phyloP scores from a whole-genome alignment of 1,140 invertebrate species.

The Caenorhabditis brenneri region DNA sequence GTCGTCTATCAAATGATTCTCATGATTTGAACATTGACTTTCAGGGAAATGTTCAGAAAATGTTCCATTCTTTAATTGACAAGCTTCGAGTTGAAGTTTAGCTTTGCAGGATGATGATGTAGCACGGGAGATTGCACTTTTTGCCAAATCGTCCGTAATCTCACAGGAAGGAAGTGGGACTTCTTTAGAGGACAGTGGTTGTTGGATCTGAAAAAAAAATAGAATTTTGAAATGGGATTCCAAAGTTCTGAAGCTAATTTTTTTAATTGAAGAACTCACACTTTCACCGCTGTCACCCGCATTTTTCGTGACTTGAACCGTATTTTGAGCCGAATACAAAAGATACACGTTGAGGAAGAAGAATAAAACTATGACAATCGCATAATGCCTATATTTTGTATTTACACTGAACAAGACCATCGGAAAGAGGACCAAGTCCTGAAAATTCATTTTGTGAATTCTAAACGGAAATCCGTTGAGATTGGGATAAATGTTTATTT shows the following conservation, averaged over 20 bases:
- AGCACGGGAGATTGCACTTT: neutral
- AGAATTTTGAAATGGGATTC: neutral
- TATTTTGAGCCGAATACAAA: slow-evolving; percentile 1
- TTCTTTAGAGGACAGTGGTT: neutral
- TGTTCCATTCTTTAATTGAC: slow-evolving; percentile 5
- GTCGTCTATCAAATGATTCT: neutral
- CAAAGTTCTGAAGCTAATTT: too few species aligned
- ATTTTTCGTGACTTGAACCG: neutral
- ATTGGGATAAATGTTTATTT: too few species aligned
- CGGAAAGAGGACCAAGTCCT: slow-evolving; percentile 9
- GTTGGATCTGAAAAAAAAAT: neutral
- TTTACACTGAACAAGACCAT: neutral
- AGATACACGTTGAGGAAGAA: slow-evolving; percentile 26
- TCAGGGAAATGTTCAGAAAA: neutral
- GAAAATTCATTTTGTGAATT: neutral
- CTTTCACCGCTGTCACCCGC: neutral
- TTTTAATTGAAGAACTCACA: neutral
- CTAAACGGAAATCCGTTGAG: too few species aligned
- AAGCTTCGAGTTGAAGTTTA: slow-evolving; percentile 6
- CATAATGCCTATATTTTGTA: neutral
- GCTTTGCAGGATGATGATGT: neutral
- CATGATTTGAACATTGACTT: neutral
- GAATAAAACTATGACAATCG: neutral
- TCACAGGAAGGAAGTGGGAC: neutral
- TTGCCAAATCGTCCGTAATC: neutral